These are phyloP conservation scores for Phalera bucephala DNA, from an alignment of 2,888 invertebrate species.

Conservation along the genomic window DNA sequence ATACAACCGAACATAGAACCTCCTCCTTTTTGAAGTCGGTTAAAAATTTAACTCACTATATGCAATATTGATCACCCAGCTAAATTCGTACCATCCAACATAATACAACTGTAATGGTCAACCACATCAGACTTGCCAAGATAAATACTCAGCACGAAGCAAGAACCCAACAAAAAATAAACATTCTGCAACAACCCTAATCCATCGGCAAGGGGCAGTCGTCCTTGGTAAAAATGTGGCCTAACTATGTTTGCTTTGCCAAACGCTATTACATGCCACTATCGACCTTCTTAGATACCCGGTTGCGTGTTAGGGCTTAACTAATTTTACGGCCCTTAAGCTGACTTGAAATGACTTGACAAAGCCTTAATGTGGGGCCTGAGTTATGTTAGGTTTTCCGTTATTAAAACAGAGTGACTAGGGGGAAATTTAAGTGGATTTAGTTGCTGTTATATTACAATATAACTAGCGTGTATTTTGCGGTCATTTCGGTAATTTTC, in stretches of 20 bases:
- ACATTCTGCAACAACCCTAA: constrained; percentile 7
- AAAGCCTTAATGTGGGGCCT: not conserved
- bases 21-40: too few species aligned
- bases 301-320: constrained; percentile 28
- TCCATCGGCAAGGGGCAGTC: constrained; percentile 5
- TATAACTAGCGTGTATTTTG: too few species aligned
- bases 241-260: constrained; percentile 12
- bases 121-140: too few species aligned
- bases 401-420: not conserved
- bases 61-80: too few species aligned
- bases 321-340: constrained; percentile 17
- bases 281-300: constrained; percentile 25
- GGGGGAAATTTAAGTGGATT: not conserved
- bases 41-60: too few species aligned
- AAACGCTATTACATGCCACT: constrained; percentile 12
- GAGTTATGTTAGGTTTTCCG: constrained; percentile 1
- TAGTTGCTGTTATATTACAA: too few species aligned
- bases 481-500: too few species aligned
- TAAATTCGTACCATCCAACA: too few species aligned
- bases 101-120: too few species aligned
- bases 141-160: too few species aligned
- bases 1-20: too few species aligned
- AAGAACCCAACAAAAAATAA: too few species aligned
- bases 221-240: constrained; percentile 23
- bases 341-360: constrained; percentile 22